Evolutionary conservation across 2,797 vertebrate genomes (phyloP), one percentile per base, ranked within the genome.

Genomic region (Clamator glandarius): DNA sequence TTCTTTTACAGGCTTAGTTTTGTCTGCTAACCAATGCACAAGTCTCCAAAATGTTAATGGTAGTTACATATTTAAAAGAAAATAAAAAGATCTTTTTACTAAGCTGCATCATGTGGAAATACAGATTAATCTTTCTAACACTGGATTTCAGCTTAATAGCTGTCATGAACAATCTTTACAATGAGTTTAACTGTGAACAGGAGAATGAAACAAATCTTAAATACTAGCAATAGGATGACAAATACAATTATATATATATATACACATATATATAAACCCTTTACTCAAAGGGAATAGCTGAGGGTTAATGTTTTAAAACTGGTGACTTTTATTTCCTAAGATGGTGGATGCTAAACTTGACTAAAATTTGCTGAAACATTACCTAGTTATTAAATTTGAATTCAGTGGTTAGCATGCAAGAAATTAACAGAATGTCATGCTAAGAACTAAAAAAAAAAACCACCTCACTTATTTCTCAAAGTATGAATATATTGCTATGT

Each of bases 281-380:
- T 70, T 78, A 82, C 39, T 87, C 39, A 57, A 92, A 79, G 72
- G 57, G 73, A 96, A 80, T 46, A 54, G 35, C 25, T 66, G 63
- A 76, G 39, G 11, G 25, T 44, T 89, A 89, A 62, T 61, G 7
- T 89, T 95, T 94, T 82, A 91, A 93, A 94, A 74, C 26, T 87
- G 7, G 19, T 75, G 67, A 95, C 48, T 44, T 93, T 97, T 93
- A 92, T 67, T 78, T 25, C 28, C 36, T 78, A 62, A 87, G 93
- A 90, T 62, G 68, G 21, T 50, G 52, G 84, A 72, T 89, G 63
- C 62, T 93, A 79, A 77, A 76, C 62, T 73, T 81, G 68, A 80
- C 28, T 91, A 85, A 96, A 89, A 91, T 74, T 86, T 75, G 63
- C 94, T 90, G 91, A 96, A 96, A 90, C 39, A 50, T 58, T 94